Evolutionary conservation across 1,140 invertebrate species (phyloP).

Genomic region (Drosophila carrolli): DNA sequence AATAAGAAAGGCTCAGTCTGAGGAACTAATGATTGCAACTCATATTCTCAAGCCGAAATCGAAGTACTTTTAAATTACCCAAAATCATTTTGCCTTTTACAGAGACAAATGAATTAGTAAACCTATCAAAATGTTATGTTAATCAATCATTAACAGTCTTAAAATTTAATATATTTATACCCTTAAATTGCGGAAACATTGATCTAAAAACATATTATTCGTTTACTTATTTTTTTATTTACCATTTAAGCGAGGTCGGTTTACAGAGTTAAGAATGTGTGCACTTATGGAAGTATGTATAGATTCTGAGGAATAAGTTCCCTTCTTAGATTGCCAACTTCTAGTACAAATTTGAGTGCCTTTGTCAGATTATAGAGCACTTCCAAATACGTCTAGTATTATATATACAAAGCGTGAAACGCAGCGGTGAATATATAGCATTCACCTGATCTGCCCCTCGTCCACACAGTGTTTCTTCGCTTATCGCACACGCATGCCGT

Average conservation of each 20-base stretch:
- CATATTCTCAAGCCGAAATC: neutral
- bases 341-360: slow-evolving; percentile 12
- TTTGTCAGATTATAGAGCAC: slow-evolving; percentile 1
- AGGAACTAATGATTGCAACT: neutral
- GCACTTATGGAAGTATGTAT: too few species aligned
- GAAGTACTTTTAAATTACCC: too few species aligned
- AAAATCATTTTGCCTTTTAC: too few species aligned
- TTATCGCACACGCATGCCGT: slow-evolving; percentile 68
- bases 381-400: neutral
- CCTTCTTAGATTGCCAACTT: neutral
- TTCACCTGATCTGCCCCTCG: slow-evolving; percentile 21
- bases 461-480: slow-evolving; percentile 6
- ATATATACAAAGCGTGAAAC: slow-evolving; percentile 2
- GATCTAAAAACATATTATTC: too few species aligned
- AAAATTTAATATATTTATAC: neutral
- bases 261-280: too few species aligned
- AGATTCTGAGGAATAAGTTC: neutral
- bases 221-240: too few species aligned
- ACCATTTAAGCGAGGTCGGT: too few species aligned
- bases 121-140: too few species aligned
- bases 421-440: slow-evolving; percentile 3
- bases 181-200: too few species aligned
- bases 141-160: too few species aligned
- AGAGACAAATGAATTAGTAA: too few species aligned
- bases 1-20: slow-evolving; percentile 1